Evolutionary conservation across 2,797 vertebrate genomes (phyloP).

Genomic region (Urophycis tenuis): DNA sequence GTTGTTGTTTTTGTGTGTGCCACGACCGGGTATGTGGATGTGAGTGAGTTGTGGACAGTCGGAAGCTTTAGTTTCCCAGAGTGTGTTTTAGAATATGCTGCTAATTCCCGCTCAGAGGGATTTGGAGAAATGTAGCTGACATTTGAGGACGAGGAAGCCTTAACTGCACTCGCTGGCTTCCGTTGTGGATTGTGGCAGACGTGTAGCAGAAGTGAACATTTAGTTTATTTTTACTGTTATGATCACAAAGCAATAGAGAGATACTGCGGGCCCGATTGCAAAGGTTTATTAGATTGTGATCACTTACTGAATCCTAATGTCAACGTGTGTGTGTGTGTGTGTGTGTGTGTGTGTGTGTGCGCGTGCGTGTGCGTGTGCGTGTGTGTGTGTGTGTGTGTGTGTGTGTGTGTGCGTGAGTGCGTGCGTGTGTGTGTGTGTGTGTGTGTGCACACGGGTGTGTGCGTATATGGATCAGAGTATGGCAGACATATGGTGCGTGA

Average conservation of each 20-base stretch:
- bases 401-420: not conserved
- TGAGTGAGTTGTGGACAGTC: too few relatives aligned
- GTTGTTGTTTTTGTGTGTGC: not conserved
- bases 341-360: not conserved
- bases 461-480: conserved; percentile 52
- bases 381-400: not conserved
- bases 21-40: too few relatives aligned
- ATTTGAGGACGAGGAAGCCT: too few relatives aligned
- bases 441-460: not conserved
- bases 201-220: not conserved
- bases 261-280: too few relatives aligned
- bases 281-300: too few relatives aligned
- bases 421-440: not conserved
- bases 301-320: too few relatives aligned
- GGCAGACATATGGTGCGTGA: conserved; percentile 56
- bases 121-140: too few relatives aligned
- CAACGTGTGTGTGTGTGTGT: not conserved
- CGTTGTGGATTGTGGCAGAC: not conserved
- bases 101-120: too few relatives aligned
- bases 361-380: not conserved
- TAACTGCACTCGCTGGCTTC: too few relatives aligned
- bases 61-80: too few relatives aligned
- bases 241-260: not conserved
- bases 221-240: not conserved
- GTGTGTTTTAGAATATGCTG: too few relatives aligned